Evolutionary conservation across 2,113 vertebrate species (phyloP).

Genomic region (Peucedramus taeniatus): DNA sequence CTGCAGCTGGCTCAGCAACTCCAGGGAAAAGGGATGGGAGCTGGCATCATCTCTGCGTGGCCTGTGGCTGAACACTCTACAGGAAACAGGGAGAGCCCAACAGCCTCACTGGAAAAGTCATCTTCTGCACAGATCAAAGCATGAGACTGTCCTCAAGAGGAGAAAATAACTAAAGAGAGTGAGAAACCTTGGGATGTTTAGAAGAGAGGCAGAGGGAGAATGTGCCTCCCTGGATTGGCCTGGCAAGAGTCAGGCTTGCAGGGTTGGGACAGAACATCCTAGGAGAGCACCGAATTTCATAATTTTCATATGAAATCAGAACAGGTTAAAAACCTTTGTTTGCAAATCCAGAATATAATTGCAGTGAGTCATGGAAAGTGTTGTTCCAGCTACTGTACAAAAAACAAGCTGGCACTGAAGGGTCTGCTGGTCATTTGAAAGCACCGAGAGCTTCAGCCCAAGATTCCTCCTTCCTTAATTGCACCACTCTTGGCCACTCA

Average conservation of each 20-base stretch:
- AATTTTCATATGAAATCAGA: background rate
- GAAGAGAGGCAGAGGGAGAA: background rate
- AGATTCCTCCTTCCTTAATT: slow-evolving; percentile 38
- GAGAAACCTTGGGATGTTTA: background rate
- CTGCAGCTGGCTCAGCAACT: background rate
- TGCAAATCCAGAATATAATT: background rate
- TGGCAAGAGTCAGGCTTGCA: background rate
- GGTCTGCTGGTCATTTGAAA: slow-evolving; percentile 40
- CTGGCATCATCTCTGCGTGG: background rate
- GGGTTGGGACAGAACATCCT: background rate
- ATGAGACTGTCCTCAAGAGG: background rate
- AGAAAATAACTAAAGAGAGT: background rate
- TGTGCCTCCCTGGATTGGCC: background rate
- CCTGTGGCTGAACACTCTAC: background rate
- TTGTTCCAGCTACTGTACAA: background rate
- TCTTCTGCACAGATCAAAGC: background rate
- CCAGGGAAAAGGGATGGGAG: background rate
- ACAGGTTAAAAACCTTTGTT: background rate
- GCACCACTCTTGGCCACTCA: background rate
- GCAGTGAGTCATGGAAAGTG: background rate
- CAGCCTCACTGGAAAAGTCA: background rate
- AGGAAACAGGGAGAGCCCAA: background rate
- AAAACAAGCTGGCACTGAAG: background rate
- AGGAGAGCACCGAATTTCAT: background rate
- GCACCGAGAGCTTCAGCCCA: background rate